Conservation (phyloP, 2,797 vertebrate species). For the Scomberomorus guttatus region DNA sequence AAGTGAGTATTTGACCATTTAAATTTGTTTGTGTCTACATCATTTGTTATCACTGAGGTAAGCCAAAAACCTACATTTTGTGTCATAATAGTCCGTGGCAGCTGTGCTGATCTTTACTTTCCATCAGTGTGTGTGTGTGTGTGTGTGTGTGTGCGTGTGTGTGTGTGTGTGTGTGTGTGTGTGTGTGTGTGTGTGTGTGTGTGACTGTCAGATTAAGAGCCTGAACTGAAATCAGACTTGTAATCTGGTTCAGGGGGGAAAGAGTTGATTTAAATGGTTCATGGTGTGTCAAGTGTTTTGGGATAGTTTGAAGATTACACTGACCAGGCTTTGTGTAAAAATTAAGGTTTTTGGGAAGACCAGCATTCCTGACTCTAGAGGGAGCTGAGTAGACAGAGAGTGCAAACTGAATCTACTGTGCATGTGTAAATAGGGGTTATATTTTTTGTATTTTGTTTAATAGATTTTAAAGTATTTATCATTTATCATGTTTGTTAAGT, state of each 20-base stretch:
- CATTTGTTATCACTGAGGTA: conserved; percentile 19
- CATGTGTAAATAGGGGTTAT: not conserved
- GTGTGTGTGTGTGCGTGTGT: not conserved
- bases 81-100: conserved; percentile 37
- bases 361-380: conserved; percentile 35
- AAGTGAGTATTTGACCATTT: conserved; percentile 11
- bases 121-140: conserved; percentile 28
- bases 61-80: conserved; percentile 35
- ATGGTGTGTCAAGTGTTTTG: conserved; percentile 33
- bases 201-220: conserved; percentile 40
- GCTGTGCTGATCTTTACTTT: conserved; percentile 47
- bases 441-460: not conserved
- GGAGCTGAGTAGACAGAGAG: conserved; percentile 30
- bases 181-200: conserved; percentile 7
- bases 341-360: conserved; percentile 16
- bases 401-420: not conserved
- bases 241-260: conserved; percentile 38
- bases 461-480: not conserved
- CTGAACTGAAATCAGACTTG: conserved; percentile 51
- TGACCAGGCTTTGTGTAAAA: conserved; percentile 33
- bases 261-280: conserved; percentile 47
- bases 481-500: too few relatives aligned
- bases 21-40: conserved; percentile 30
- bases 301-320: conserved; percentile 40
- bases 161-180: conserved; percentile 4